phyloP scores from a whole-genome alignment of 2,797 vertebrate genomes.

The Columba guinea region DNA sequence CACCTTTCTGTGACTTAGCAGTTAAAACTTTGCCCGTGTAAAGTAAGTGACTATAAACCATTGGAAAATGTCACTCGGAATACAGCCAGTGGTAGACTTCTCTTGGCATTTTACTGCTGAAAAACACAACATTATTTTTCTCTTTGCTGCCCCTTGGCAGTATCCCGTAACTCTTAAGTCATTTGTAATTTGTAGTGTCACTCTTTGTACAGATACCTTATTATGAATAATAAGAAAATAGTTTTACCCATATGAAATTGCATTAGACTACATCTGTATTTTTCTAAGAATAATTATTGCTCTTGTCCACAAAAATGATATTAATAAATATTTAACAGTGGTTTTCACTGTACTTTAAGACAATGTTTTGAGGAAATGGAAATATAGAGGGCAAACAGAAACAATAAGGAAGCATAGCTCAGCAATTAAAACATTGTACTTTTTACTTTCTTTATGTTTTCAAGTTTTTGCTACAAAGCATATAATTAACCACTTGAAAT shows the following conservation, averaged over 20 bases:
- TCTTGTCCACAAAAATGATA: neutral
- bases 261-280: neutral
- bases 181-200: neutral
- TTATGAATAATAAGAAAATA: neutral
- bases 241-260: neutral
- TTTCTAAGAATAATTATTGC: neutral
- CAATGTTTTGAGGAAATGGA: neutral
- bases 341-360: neutral
- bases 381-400: neutral
- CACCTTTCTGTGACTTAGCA: neutral
- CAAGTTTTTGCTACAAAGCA: neutral
- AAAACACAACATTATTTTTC: constrained; percentile 34
- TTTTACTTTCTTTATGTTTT: neutral
- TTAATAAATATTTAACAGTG: neutral
- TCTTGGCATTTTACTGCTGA: constrained; percentile 1
- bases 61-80: neutral
- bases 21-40: neutral
- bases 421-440: neutral
- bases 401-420: neutral
- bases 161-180: neutral
- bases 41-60: neutral
- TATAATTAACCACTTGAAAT: neutral
- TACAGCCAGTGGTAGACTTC: neutral
- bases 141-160: constrained; percentile 32
- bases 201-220: neutral